Evolutionary conservation across 1,140 invertebrate genomes (phyloP).

Genomic region (Latrodectus geometricus): DNA sequence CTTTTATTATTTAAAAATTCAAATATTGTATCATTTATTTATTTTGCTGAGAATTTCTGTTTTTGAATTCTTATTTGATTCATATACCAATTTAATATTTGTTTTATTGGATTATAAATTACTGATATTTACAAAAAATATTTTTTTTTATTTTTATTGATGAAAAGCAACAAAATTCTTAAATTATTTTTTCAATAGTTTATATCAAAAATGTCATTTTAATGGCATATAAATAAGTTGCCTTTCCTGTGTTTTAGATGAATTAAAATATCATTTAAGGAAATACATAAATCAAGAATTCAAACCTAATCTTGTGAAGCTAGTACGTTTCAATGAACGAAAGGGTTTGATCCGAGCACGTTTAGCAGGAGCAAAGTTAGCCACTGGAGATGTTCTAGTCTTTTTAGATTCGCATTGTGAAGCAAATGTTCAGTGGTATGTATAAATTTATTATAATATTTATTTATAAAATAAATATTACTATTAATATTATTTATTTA

Average conservation of each 20-base stretch:
- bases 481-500: too few relatives aligned
- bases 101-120: too few relatives aligned
- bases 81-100: too few relatives aligned
- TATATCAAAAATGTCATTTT: too few relatives aligned
- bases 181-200: too few relatives aligned
- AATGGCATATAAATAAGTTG: neutral
- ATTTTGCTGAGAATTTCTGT: too few relatives aligned
- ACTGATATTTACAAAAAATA: too few relatives aligned
- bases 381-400: slow-evolving; percentile 86
- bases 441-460: neutral
- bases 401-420: slow-evolving; percentile 98
- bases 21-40: too few relatives aligned
- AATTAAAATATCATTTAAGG: slow-evolving; percentile 80
- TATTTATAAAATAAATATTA: neutral
- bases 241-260: slow-evolving; percentile 70
- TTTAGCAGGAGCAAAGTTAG: slow-evolving; percentile 81
- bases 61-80: too few relatives aligned
- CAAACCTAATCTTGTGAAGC: slow-evolving; percentile 75
- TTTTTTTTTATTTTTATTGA: too few relatives aligned
- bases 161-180: too few relatives aligned
- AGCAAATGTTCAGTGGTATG: slow-evolving; percentile 79
- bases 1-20: too few relatives aligned
- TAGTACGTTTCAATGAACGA: slow-evolving; percentile 81
- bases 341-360: slow-evolving; percentile 88
- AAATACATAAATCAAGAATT: slow-evolving; percentile 77